Evolutionary conservation across 2,888 invertebrate genomes (phyloP).

Genomic region (Xiphydria camelus): DNA sequence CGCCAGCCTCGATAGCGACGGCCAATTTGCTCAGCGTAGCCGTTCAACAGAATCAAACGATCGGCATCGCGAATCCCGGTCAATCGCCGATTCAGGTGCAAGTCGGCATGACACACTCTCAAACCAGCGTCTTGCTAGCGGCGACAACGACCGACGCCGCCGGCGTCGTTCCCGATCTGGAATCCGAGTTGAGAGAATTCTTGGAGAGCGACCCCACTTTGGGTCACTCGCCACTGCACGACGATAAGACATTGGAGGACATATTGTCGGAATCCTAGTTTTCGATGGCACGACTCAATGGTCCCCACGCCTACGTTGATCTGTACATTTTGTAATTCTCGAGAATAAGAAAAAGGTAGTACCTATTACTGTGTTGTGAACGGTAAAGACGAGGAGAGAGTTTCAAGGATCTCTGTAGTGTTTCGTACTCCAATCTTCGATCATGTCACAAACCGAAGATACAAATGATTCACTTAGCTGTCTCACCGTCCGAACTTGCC

Average conservation of each 20-base stretch:
- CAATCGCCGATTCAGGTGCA: constrained; percentile 48
- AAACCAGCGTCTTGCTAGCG: constrained; percentile 36
- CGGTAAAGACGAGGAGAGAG: too few relatives aligned
- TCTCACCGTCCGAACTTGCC: too few relatives aligned
- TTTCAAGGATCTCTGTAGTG: too few relatives aligned
- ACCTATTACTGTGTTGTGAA: too few relatives aligned
- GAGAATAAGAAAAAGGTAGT: too few relatives aligned
- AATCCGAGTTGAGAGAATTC: constrained; percentile 72
- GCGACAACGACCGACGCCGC: constrained; percentile 46
- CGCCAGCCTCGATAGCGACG: constrained; percentile 37
- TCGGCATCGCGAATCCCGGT: constrained; percentile 39
- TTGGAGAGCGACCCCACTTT: constrained; percentile 69
- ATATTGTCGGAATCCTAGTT: constrained; percentile 55
- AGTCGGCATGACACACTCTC: constrained; percentile 41
- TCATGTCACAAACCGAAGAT: too few relatives aligned
- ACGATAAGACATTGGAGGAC: constrained; percentile 55
- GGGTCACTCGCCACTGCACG: constrained; percentile 58
- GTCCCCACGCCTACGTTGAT: neutral
- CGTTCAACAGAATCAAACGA: constrained; percentile 32
- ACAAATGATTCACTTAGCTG: too few relatives aligned
- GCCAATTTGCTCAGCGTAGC: constrained; percentile 35
- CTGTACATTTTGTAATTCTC: constrained; percentile 1
- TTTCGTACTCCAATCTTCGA: too few relatives aligned
- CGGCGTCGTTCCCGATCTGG: constrained; percentile 63
- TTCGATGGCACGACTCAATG: too few relatives aligned